Conservation (phyloP, 2,113 vertebrate genomes). For the Misgurnus mizolepis region DNA sequence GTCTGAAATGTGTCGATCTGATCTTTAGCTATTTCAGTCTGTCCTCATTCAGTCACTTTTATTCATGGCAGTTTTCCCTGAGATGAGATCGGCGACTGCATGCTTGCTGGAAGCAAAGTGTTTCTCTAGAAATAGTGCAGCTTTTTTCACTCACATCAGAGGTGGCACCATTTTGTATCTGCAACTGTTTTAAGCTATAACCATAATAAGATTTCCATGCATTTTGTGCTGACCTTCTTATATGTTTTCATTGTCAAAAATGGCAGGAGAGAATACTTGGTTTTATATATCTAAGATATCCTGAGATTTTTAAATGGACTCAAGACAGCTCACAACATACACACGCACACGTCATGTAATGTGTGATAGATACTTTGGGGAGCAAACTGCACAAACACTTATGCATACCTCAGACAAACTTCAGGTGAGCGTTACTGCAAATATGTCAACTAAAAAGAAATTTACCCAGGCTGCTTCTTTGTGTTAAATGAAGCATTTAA, state of each 20-base stretch:
- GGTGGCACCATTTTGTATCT: slow-evolving; percentile 9
- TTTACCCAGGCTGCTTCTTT: background rate
- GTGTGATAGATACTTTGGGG: background rate
- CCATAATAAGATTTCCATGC: background rate
- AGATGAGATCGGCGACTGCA: slow-evolving; percentile 15
- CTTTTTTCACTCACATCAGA: slow-evolving; percentile 20
- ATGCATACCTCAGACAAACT: background rate
- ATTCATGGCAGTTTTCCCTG: slow-evolving; percentile 25
- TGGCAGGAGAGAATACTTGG: background rate
- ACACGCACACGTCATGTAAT: background rate
- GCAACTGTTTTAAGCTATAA: background rate
- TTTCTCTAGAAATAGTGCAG: slow-evolving; percentile 24
- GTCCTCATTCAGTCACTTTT: slow-evolving; percentile 40
- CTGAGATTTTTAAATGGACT: too few relatives aligned
- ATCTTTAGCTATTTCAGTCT: slow-evolving; percentile 36
- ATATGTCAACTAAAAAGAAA: background rate
- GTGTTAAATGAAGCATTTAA: slow-evolving; percentile 12
- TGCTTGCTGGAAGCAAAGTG: background rate
- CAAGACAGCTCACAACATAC: too few relatives aligned
- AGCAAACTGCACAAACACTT: background rate
- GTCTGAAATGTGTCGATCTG: slow-evolving; percentile 5
- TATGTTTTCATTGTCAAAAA: background rate
- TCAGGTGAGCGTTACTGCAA: background rate
- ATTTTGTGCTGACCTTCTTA: background rate
- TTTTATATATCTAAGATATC: too few relatives aligned